These are phyloP conservation scores for Caiman crocodilus DNA, from an alignment of 2,797 vertebrate species.

Conservation along the genomic window DNA sequence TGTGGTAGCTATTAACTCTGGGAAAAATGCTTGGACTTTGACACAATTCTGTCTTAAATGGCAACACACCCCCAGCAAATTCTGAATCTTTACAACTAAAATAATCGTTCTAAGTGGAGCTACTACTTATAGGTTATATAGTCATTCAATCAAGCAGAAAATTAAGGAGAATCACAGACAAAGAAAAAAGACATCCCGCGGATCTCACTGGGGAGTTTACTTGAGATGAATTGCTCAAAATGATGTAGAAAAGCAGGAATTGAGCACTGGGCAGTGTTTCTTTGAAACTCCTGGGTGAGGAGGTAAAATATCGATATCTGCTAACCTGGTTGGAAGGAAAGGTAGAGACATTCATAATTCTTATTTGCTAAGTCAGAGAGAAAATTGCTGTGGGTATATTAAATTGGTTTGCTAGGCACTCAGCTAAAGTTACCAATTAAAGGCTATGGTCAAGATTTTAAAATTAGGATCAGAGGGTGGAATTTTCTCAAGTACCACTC, in stretches of 20 bases:
- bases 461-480: not conserved
- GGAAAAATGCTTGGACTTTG: not conserved
- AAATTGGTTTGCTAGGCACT: conserved; percentile 22
- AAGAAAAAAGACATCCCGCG: not conserved
- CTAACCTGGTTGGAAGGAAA: not conserved
- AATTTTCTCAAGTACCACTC: not conserved
- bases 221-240: not conserved
- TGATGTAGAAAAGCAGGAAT: conserved; percentile 19
- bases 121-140: not conserved
- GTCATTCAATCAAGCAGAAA: no score
- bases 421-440: not conserved
- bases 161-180: not conserved
- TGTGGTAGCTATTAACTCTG: not conserved
- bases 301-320: not conserved
- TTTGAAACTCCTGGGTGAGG: conserved; percentile 13
- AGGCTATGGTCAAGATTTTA: not conserved
- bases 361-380: conserved; percentile 35
- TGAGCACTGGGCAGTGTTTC: conserved; percentile 28
- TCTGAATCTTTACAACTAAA: not conserved
- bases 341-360: not conserved
- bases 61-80: not conserved
- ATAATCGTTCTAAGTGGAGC: not conserved
- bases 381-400: conserved; percentile 11
- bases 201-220: not conserved
- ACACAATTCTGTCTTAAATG: not conserved